Evolutionary conservation across 2,797 vertebrate species (phyloP).

Genomic region (Tapera naevia): DNA sequence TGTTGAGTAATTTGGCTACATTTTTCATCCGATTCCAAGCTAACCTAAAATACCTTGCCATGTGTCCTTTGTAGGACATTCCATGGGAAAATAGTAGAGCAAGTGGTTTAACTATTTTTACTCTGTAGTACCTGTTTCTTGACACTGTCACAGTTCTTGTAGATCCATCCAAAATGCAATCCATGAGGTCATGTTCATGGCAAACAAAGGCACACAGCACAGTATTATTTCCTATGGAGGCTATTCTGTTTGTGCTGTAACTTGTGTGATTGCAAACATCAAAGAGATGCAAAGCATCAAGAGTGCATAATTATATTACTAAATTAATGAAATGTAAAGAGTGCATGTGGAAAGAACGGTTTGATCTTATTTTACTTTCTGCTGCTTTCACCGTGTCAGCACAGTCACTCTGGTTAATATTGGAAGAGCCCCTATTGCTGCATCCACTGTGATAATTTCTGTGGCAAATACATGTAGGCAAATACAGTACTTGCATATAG

Average conservation of each 20-base stretch:
- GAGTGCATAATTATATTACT: neutral
- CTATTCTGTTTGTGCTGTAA: neutral
- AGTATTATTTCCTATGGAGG: neutral
- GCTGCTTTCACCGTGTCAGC: neutral
- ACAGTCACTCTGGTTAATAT: neutral
- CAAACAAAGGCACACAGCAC: neutral
- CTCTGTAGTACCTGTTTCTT: neutral
- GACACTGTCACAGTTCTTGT: neutral
- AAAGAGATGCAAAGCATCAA: neutral
- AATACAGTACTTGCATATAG: neutral
- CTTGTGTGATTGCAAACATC: neutral
- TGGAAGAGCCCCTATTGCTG: neutral
- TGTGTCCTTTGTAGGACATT: neutral
- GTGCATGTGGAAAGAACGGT: accelerated
- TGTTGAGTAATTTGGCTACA: neutral
- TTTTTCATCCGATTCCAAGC: neutral
- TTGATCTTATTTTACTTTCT: neutral
- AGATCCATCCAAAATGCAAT: neutral
- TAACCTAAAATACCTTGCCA: neutral
- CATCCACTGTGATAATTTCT: accelerated
- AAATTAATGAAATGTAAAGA: neutral
- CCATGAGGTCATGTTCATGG: neutral
- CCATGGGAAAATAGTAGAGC: neutral
- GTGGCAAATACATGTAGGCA: neutral
- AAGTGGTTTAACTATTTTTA: neutral